A percentile compares a stretch with the other conserved stretches of the same genome.
These are phyloP conservation scores for Agrypnus murinus DNA, from an alignment of 2,888 invertebrate species.

Conservation along the genomic window DNA sequence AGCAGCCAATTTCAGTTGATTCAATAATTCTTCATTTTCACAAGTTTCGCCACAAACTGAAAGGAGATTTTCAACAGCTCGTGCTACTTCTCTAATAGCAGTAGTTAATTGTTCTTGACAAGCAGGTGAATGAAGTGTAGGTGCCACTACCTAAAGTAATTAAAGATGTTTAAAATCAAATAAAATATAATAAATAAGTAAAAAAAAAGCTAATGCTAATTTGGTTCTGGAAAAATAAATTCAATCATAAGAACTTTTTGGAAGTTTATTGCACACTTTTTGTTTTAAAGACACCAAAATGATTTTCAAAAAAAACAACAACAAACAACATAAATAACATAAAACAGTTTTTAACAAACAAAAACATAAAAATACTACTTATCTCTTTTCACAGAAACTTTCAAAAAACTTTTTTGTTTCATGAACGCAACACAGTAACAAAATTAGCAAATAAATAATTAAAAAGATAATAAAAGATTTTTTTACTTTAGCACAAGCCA, in stretches of 20 bases:
- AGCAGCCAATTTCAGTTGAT: conserved; percentile 89
- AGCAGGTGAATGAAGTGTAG: conserved; percentile 85
- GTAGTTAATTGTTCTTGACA: conserved; percentile 94
- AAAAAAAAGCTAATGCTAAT: conserved; percentile 23
- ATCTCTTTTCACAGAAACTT: conserved; percentile 17
- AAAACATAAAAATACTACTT: conserved; percentile 18
- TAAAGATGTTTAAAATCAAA: conserved; percentile 22
- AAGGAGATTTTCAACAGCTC: conserved; percentile 92
- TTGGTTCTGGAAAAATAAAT: conserved; percentile 34
- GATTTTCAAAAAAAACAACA: background rate
- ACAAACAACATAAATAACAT: too few relatives aligned
- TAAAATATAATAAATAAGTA: too few relatives aligned
- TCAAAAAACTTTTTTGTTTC: conserved; percentile 17
- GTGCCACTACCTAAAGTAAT: conserved; percentile 81
- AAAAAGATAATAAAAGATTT: conserved; percentile 35
- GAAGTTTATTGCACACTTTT: conserved; percentile 20
- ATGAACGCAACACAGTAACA: conserved; percentile 34
- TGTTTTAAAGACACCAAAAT: background rate
- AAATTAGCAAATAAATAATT: conserved; percentile 32
- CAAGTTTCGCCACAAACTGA: conserved; percentile 85
- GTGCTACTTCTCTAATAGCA: conserved; percentile 94
- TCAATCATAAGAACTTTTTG: conserved; percentile 10
- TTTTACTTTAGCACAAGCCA: conserved; percentile 93
- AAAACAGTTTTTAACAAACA: background rate
- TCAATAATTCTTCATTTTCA: conserved; percentile 80